A percentile compares a stretch with the other conserved stretches of the same genome.
These are phyloP conservation scores for Neotoma lepida DNA, from an alignment of 2,113 vertebrate genomes.

Conservation along the genomic window DNA sequence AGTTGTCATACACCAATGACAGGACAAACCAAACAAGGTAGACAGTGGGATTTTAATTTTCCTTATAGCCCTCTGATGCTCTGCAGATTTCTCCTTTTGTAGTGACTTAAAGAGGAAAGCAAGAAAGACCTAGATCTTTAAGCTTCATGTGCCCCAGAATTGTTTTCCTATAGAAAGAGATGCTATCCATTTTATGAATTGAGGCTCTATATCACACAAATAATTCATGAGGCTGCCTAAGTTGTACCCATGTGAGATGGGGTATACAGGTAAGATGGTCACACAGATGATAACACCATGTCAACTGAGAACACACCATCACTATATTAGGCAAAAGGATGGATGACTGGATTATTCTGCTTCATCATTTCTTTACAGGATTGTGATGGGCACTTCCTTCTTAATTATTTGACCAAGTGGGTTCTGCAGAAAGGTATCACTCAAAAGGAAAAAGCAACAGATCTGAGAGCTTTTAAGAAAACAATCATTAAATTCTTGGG, in stretches of 20 bases:
- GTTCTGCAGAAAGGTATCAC: neutral
- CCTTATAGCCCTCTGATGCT: neutral
- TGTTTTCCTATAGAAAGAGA: neutral
- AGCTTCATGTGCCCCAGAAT: neutral
- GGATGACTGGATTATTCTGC: neutral
- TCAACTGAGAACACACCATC: neutral
- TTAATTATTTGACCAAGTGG: neutral
- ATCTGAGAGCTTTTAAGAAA: neutral
- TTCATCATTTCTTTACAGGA: neutral
- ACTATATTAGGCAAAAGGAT: neutral
- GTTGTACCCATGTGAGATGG: neutral
- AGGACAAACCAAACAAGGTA: neutral
- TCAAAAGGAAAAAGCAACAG: neutral
- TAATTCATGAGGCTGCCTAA: neutral
- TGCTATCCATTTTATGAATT: neutral
- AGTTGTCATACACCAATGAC: neutral
- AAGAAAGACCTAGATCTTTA: neutral
- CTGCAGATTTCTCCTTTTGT: neutral
- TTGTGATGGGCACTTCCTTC: neutral
- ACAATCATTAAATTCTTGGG: neutral
- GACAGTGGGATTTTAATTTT: neutral
- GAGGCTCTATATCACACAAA: neutral
- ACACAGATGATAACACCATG: neutral
- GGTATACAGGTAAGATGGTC: neutral
- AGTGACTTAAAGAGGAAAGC: neutral